Percentiles rank a stretch among this genome's conserved stretches.
phyloP scores from a whole-genome alignment of 2,797 vertebrate species.

The Knipowitschia caucasica region DNA sequence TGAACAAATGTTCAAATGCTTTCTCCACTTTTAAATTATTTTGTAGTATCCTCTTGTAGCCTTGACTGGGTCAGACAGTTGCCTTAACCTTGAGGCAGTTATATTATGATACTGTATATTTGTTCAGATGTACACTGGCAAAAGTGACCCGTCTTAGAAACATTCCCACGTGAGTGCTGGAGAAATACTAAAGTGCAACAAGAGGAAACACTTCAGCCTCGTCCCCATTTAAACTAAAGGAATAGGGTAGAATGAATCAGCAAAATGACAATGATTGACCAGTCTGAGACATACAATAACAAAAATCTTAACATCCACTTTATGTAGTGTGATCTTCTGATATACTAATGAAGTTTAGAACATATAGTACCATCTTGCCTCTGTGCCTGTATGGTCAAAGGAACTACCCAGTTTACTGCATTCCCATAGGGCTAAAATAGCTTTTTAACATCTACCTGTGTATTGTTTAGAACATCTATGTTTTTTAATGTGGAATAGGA shows the following conservation, averaged over 20 bases:
- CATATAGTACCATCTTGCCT: no score
- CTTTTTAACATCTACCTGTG: no score
- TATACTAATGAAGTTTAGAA: no score
- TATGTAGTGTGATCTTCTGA: no score
- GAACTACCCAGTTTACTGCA: no score
- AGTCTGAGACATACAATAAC: neutral
- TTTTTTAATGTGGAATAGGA: no score
- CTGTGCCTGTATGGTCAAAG: no score
- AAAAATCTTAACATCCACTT: no score
- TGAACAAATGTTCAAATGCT: neutral
- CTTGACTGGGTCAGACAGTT: neutral
- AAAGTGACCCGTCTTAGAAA: neutral
- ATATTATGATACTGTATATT: neutral
- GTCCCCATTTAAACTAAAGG: neutral
- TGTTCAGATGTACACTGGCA: neutral
- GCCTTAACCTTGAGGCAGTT: conserved; percentile 4
- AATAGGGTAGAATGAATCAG: neutral
- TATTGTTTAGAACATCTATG: no score
- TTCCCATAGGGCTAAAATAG: no score
- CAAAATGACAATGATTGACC: neutral
- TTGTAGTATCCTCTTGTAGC: neutral
- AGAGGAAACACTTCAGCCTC: neutral
- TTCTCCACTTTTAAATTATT: neutral
- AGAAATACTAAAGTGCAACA: neutral
- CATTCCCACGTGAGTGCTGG: conserved; percentile 2